phyloP scores from a whole-genome alignment of 1,140 invertebrate genomes.

The Eueides isabella region DNA sequence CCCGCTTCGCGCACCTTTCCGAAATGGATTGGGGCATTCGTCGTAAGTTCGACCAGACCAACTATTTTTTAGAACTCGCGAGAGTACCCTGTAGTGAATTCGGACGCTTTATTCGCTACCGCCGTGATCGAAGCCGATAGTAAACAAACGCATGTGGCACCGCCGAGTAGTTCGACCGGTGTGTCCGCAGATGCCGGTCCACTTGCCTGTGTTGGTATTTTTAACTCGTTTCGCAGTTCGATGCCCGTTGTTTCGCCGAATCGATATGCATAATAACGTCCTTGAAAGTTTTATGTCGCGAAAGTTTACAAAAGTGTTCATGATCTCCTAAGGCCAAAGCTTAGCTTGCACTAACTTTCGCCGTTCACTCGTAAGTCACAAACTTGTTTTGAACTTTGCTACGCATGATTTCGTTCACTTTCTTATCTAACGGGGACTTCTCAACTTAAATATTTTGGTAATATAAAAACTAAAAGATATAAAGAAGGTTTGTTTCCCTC shows the following conservation, averaged over 20 bases:
- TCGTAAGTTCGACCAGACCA: constrained; percentile 84
- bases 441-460: constrained; percentile 42
- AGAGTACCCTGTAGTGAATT: constrained; percentile 41
- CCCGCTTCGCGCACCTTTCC: constrained; percentile 52
- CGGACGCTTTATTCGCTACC: constrained; percentile 44
- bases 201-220: constrained; percentile 70
- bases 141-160: constrained; percentile 80
- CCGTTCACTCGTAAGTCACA: constrained; percentile 59
- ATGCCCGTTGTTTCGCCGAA: constrained; percentile 77
- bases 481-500: constrained; percentile 36
- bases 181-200: constrained; percentile 73
- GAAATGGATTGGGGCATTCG: constrained; percentile 91
- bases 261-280: constrained; percentile 77
- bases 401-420: constrained; percentile 52
- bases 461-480: not conserved
- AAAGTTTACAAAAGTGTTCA: constrained; percentile 56
- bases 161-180: constrained; percentile 73
- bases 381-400: constrained; percentile 61
- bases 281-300: constrained; percentile 62
- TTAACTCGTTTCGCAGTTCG: constrained; percentile 80
- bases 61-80: constrained; percentile 51
- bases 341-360: constrained; percentile 45
- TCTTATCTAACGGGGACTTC: constrained; percentile 53
- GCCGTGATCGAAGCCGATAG: constrained; percentile 67
- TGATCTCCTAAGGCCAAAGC: constrained; percentile 49